Evolutionary conservation across 2,113 vertebrate species (phyloP), one percentile per base, ranked within the genome.

Genomic region (Fregata magnificens): DNA sequence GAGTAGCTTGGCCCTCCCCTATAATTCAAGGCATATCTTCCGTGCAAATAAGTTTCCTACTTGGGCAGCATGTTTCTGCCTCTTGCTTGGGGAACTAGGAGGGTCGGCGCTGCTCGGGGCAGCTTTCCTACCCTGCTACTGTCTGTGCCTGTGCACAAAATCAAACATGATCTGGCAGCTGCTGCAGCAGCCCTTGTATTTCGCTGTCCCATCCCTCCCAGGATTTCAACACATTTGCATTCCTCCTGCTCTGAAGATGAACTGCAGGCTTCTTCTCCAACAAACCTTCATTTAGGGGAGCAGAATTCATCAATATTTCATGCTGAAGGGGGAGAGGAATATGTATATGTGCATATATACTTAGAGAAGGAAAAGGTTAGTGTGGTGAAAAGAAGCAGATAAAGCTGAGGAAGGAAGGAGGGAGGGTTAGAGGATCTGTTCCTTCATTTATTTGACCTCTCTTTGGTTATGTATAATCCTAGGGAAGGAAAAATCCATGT

Each of bases 221-320:
- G 94, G 92, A 96, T 95, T 95, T 89, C 67, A 93, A 79, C 47
- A 73, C 82, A 94, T 98, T 95, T 91, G 77, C 58, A 93, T 94
- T 96, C 88, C 73, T 91, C 63, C 58, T 82, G 52, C 69, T 66
- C 94, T 87, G 66, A 97, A 97, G 86, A 80, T 66, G 63, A 97
- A 91, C 82, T 91, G 81, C 65, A 82, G 83, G 73, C 84, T 96
- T 28, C 90, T 82, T 69, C 89, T 78, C 91, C 89, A 93, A 74
- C 84, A 94, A 92, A 50, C 83, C 85, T 81, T 90, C 58, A 88
- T 94, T 91, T 91, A 73, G 83, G 91, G 95, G 90, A 93, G 90
- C 72, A 97, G 87, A 70, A 95, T 94, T 98, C 94, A 97, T 97
- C 95, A 95, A 91, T 97, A 97, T 97, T 98, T 96, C 90, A 97